Base-by-base conservation (phyloP, 2,888 invertebrate species). In the Lithophane ornitopus region DNA sequence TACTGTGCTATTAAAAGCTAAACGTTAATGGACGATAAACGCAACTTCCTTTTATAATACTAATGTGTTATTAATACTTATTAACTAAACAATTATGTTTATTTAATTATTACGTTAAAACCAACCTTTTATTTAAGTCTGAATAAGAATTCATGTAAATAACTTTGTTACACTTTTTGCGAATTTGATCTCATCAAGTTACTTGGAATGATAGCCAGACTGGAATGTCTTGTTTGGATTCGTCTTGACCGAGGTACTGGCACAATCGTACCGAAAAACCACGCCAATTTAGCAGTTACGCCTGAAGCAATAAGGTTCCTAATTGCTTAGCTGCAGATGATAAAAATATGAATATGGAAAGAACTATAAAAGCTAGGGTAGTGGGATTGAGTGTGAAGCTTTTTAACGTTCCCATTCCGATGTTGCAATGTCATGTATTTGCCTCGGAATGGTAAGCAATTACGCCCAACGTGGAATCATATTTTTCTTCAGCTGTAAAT, bases 191-290 rank as follows among this genome's bases (percentile, higher is more conserved):
- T 81, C 85, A 85, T 84, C 85, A 85, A 71, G 77, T 74, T 79
- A 75, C 86, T 80, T 70, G 75, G 76, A 82, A 87, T 65, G 73
- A 84, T 79, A 82, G 75, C 74, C 74, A 74, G 75, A 81, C 87
- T 85, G 86, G 85, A 87, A 85, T 85, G 82, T 81, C 82, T 82
- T 76, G 84, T 87, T 83, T 79, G 69, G 73, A 72, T 77, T 76
- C 69, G 66, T 70, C 65, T 72, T 70, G 39, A 70, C 41, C n/a
- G 49, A 44, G 49, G 80, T 68, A 84, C 68, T 77, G 62, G 61
- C 75, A 68, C 46, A 80, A 77, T 74, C 81, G 63, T 54, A 44
- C 14, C 22, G 11, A 28, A 46, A n/a, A 0, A 22, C 9, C 59
- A 70, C 11, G 26, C 62, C 9, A 78, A 52, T 69, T 54, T 84